Base-by-base conservation (phyloP, 2,888 invertebrate species). In the Lasioglossum vierecki region DNA sequence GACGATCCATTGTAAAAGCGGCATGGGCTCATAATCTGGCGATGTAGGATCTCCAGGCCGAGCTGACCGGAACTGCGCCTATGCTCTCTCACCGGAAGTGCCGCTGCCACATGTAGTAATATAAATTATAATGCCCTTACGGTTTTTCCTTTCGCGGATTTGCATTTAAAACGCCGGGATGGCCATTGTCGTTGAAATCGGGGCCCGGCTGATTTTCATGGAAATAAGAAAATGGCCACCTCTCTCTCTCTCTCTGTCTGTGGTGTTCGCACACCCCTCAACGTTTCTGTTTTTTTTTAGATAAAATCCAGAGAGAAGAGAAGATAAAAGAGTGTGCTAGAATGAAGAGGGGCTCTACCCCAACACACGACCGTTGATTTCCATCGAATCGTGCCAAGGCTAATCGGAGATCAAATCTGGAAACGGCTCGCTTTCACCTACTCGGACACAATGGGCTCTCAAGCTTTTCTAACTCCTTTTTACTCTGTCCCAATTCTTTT, bases 81-180 rank as follows among this genome's bases (percentile, higher is more conserved):
- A 93, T 94, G 94, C 94, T 93, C 93, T 91, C 92, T 91, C 93
- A 92, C 92, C 94, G 94, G 94, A 94, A 94, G 93, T 93, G 92
- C 93, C 92, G 91, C 94, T 94, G 94, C 93, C 93, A 94, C 94
- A 94, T 94, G 94, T 94, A 94, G 94, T 94, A 94, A 94, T 94
- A 94, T 94, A 94, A 94, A 94, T 94, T 94, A 94, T 94, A 94
- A 94, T 94, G 94, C 94, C 93, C 93, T 94, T 94, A 94, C 94
- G 93, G 93, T 94, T 93, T 93, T 94, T 94, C 93, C 90, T 92
- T 91, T 93, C 89, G 90, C 90, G 92, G 93, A 94, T 94, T 94
- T 94, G 94, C 94, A 94, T 94, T 94, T 94, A 92, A 93, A 92
- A 92, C 91, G 91, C 91, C 91, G 92, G 92, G 92, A 92, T 92